Base-by-base conservation (phyloP, 2,888 invertebrate genomes). In the Koerneria pararmatus region DNA sequence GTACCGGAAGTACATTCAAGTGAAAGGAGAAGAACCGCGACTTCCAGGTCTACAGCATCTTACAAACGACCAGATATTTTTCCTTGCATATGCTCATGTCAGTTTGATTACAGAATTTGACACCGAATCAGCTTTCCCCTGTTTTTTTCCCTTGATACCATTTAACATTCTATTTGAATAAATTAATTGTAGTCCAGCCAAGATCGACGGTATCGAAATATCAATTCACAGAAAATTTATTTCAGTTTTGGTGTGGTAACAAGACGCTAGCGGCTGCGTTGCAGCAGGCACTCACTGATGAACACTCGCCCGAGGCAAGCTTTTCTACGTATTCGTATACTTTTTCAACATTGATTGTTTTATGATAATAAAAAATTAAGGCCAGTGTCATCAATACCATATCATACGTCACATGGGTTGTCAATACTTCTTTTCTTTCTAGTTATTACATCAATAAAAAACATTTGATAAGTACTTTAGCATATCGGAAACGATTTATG, bases 201-300 rank as follows among this genome's bases (percentile, higher is more conserved):
- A 41, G 46, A 41, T 41, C 46, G 46, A 11, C 11, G n/a, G 11
- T 15, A 15, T 41, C 46, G 46, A n/a, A 41, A 41, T 56, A 29
- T 19, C 5, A 5, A 6, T 15, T 56, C 8, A 5, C 22, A 29
- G 32, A 6, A 37, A 59, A n/a, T 15, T 19, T 34, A n/a, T 74
- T 75, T 48, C 66, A 75, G 75, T 76, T 77, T 64, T 75, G 75
- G 72, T 75, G 75, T 48, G 73, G 74, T 4, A 72, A 76, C 63
- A 70, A 75, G 59, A 76, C 74, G 37, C 60, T 37, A 29, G 70
- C 66, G n/a, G 73, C 74, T 2, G 63, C 73, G 8, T 58, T 76
- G 2, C 73, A 74, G 37, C 75, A 93, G 84, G 90, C 95, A 75
- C 91, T 93, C 82, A 94, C 93, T 83, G 95, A 95, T 84, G 90